Conservation (phyloP, 2,113 vertebrate genomes). For the Bubalus kerabau region DNA sequence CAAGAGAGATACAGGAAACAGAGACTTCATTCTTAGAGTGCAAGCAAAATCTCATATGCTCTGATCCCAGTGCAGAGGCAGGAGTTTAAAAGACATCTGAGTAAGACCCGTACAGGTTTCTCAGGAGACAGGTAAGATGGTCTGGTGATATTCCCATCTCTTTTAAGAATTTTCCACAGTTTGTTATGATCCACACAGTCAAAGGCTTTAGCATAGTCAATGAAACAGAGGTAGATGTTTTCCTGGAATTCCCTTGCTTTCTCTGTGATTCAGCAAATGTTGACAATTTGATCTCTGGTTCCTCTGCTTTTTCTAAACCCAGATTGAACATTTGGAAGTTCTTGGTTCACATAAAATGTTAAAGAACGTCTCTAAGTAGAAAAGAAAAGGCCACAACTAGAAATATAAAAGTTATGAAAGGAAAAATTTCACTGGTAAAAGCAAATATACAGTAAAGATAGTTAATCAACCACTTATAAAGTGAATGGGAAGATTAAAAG, state of each 20-base stretch:
- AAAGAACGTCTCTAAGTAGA: neutral
- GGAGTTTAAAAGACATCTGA: neutral
- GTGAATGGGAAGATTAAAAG: neutral
- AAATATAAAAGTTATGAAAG: neutral
- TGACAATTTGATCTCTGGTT: neutral
- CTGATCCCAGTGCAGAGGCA: neutral
- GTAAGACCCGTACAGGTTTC: neutral
- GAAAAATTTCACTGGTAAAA: neutral
- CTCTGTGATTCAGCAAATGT: neutral
- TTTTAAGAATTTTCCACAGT: neutral
- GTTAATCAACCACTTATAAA: neutral
- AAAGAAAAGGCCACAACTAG: neutral
- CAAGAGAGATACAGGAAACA: neutral
- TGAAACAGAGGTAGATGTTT: neutral
- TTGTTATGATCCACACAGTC: neutral
- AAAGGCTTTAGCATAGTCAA: neutral
- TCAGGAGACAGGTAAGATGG: neutral
- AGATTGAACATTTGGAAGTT: neutral
- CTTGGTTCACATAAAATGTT: neutral
- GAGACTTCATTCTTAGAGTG: neutral
- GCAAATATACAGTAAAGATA: neutral
- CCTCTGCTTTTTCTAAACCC: neutral
- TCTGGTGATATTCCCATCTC: neutral
- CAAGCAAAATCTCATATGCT: neutral
- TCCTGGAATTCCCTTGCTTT: neutral